Evolutionary conservation across 2,113 vertebrate species (phyloP), one percentile per base, ranked within the genome.

Genomic region (Sylvia atricapilla): DNA sequence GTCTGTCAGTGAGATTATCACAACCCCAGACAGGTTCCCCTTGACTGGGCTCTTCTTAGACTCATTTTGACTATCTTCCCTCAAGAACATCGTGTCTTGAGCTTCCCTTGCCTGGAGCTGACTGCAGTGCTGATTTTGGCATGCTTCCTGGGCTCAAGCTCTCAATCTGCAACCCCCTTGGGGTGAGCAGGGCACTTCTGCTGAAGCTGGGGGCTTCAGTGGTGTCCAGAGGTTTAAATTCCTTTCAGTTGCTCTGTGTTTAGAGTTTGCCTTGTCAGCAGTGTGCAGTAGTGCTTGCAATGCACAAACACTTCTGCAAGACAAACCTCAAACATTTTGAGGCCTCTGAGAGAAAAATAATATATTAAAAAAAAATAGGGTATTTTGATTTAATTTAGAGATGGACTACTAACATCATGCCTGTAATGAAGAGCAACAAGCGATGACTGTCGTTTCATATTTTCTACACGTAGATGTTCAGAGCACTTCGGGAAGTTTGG

Each of bases 71-170:
- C 70, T 76, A 46, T 11, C 50, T 86, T 58, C 11, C 18, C 17
- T 56, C 15, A 59, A 28, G 28, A 17, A 60, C 0, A 0, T 18
- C 1, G 0, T 49, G 30, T 47, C 59, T 90, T 91, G 21, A 84
- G 10, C 20, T 59, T 74, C 27, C 8, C 47, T 37, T 43, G 30
- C 11, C 39, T 0, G 0, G 66, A 90, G 62, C 67, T 72, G 74
- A 41, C n/a, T 58, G 60, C 69, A 74, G 46, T 2, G 5, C 44
- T 94, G 68, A 23, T 87, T 77, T 84, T 94, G 69, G 60, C 56
- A 50, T 0, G 0, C 7, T n/a, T 44, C 28, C 43, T 62, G 15
- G 5, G n/a, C 15, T 39, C 58, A 76, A 28, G 41, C 4, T 14
- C 24, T 80, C 18, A 46, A 2, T 66, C 68, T 91, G 20, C 35